Base-by-base conservation (phyloP, 2,797 vertebrate genomes). In the Alectoris magna region DNA sequence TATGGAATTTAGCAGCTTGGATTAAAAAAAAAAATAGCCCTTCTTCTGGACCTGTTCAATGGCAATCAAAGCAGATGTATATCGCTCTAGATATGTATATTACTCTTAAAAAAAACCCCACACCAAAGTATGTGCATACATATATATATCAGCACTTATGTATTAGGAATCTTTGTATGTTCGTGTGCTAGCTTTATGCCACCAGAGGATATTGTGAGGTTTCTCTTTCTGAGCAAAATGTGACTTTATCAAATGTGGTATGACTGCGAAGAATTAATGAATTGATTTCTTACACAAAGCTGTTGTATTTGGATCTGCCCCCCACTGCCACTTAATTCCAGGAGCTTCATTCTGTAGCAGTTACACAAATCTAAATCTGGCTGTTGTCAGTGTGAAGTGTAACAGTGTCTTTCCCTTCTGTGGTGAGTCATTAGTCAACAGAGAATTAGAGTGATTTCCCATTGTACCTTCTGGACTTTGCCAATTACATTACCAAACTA, bases 301-400 rank as follows among this genome's bases (percentile, higher is more conserved):
- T 21, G 2, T 41, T 2, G 2, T 60, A 31, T 73, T 56, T 26
- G 49, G 49, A 27, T 24, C 26, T 51, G 49, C 24, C 26, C 12
- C 14, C 9, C 0, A 2, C 14, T 60, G 26, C 19, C 0, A 2
- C 36, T 74, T 67, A 8, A 3, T 17, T 23, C 22, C 6, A 27
- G 0, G 4, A 63, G 22, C 22, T 77, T 83, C 58, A 36, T 77
- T 85, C 53, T 4, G 1, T 21, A 8, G 11, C 36, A 49, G 5
- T 41, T 74, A 26, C 0, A 1, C 4, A 5, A 23, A 8, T 23
- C 11, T 69, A 51, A 38, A 19, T 64, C 41, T 71, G 41, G 7
- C 13, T 46, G 39, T 73, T 29, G 19, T 10, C 18, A 8, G 4
- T 7, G 14, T 41, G 66, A 79, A 75, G 31, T 24, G 13, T 23